phyloP scores from a whole-genome alignment of 2,797 vertebrate genomes.

The Sebastes goodei region DNA sequence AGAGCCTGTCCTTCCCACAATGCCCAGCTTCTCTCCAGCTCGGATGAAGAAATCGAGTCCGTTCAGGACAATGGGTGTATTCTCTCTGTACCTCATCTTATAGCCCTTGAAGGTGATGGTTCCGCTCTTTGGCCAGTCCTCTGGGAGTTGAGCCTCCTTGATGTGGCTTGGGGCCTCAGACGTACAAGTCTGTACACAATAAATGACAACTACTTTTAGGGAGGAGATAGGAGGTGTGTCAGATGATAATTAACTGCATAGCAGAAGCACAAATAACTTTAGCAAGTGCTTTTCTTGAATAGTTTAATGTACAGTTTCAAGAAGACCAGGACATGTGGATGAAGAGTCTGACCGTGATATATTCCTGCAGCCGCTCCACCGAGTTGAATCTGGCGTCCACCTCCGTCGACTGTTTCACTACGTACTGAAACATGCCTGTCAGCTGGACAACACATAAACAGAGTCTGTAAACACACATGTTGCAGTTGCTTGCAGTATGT shows the following conservation, averaged over 20 bases:
- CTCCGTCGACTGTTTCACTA: slow-evolving; percentile 77
- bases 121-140: slow-evolving; percentile 80
- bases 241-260: too few relatives aligned
- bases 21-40: slow-evolving; percentile 84
- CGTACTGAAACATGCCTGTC: slow-evolving; percentile 82
- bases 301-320: not conserved
- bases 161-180: slow-evolving; percentile 75
- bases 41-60: slow-evolving; percentile 77
- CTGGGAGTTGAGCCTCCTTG: slow-evolving; percentile 60
- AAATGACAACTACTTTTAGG: not conserved
- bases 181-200: slow-evolving; percentile 71
- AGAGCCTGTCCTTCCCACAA: slow-evolving; percentile 87
- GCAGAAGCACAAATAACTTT: not conserved
- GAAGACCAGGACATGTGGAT: not conserved
- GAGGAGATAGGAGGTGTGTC: too few relatives aligned
- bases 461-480: not conserved
- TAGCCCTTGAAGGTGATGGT: slow-evolving; percentile 84
- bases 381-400: slow-evolving; percentile 86
- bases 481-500: not conserved
- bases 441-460: slow-evolving; percentile 65
- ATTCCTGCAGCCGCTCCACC: slow-evolving; percentile 81
- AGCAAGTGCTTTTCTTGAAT: not conserved
- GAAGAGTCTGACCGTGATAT: slow-evolving; percentile 65
- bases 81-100: slow-evolving; percentile 85
- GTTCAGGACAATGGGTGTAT: slow-evolving; percentile 82